Evolutionary conservation across 2,797 vertebrate species (phyloP), one percentile per base, ranked within the genome.

Genomic region (Gymnopithys bicolor): DNA sequence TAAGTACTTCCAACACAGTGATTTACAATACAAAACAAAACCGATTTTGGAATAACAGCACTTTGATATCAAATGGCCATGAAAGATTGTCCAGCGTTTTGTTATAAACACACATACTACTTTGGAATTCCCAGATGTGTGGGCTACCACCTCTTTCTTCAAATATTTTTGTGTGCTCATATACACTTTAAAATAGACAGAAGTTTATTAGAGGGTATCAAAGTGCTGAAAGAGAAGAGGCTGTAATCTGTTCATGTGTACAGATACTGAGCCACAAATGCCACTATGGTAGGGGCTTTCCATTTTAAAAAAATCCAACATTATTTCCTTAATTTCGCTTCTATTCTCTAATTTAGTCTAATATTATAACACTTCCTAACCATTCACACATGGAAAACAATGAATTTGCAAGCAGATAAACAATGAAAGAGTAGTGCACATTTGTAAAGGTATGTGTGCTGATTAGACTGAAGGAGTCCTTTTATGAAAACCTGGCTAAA

Each of bases 401-500:
- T 13, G 2, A 43, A 62, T 55, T 78, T 55, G 43, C 1, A 4
- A 85, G 64, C 3, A 25, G 48, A 3, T 15, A 60, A 88, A 21
- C 1, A 5, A 67, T 27, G 22, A 70, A 63, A 35, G 8, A 67
- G 16, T 11, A 81, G 62, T 18, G 23, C 6, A 11, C 3, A 43
- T 60, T 41, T 7, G 6, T 77, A 63, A 89, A 75, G 19, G 53
- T 55, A 33, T 11, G 24, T 33, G 9, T 46, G 46, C 12, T 70
- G 62, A 87, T 89, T 48, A 78, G 41, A 97, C 95, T 94, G 83
- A 97, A 94, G 79, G 37, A 84, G 45, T 46, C 94, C 74, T 68
- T 80, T 81, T 56, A 69, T 77, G 67, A 97, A 97, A 85, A 88
- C 90, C 59, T 74, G 56, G 56, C 78, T 96, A 92, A 95, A 89